Evolutionary conservation across 2,888 invertebrate genomes (phyloP), one percentile per base, ranked within the genome.

Genomic region (Campoplex capitator): DNA sequence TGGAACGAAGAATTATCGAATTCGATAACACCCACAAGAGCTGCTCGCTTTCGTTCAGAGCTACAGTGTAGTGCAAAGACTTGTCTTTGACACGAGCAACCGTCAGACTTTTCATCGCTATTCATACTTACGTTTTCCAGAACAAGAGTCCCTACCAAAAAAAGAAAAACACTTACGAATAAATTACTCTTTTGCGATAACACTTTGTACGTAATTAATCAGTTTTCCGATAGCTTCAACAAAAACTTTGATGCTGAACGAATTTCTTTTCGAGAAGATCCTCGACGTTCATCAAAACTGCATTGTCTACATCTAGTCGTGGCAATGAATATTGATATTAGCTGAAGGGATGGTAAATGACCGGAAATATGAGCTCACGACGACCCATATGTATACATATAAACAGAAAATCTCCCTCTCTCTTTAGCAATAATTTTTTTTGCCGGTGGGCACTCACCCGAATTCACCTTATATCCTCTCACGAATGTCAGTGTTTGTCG

Each of bases 381-480:
- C 3, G n/a, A 38, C 38, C 4, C 32, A 16, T 62, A 11, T 9
- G 3, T 7, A 71, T 35, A 9, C 45, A 16, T 18, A 42, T 42
- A 62, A 28, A 58, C 74, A 28, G 45, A 54, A 42, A 28, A 38
- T 23, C 51, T 54, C 16, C 18, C 58, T 4, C 45, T 48, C 28
- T 16, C 28, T 38, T 45, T 28, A 45, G 71, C 35, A 67, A 83
- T 80, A 48, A 83, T 79, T 80, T 67, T 86, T 71, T 76, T 75
- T 42, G 23, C 65, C 18, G 48, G 38, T 11, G 67, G 23, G 71
- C 58, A 48, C 75, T 83, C 65, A 28, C 13, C 65, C 83, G 71
- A 76, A 79, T 83, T 79, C 68, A 71, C 71, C 56, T 70, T 71
- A 62, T 80, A 56, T 67, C 42, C 73, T 79, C 56, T 68, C 23